phyloP scores from a whole-genome alignment of 1,140 invertebrate genomes.

The Philopotamus ludificatus region DNA sequence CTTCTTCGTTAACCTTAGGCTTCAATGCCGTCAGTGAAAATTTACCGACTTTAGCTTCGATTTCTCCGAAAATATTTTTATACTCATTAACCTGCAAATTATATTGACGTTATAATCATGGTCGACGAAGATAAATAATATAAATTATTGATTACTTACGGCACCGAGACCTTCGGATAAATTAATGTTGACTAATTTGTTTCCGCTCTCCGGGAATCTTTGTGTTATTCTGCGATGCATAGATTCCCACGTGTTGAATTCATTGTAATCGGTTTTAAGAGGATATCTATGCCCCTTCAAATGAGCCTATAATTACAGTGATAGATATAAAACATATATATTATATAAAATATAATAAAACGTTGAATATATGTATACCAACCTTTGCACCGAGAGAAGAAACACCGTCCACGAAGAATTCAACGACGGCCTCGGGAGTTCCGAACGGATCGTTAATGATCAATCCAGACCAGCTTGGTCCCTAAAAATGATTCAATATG shows the following conservation, averaged over 20 bases:
- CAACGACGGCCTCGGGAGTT: constrained; percentile 73
- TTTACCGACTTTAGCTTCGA: constrained; percentile 52
- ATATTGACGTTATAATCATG: not conserved
- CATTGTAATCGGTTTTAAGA: constrained; percentile 63
- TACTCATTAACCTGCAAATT: constrained; percentile 47
- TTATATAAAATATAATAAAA: not conserved
- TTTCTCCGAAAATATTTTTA: constrained; percentile 55
- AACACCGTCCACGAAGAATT: constrained; percentile 71
- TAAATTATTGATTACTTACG: constrained; percentile 49
- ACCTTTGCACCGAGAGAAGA: constrained; percentile 52
- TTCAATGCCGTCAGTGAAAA: constrained; percentile 57
- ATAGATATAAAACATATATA: not conserved
- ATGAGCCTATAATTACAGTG: constrained; percentile 42
- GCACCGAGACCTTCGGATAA: constrained; percentile 64
- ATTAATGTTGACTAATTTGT: constrained; percentile 63
- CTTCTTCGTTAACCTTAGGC: constrained; percentile 60
- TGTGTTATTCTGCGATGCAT: constrained; percentile 60
- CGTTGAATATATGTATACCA: no score
- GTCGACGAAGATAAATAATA: not conserved
- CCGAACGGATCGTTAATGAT: constrained; percentile 71
- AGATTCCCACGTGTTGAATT: constrained; percentile 62
- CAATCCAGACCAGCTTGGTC: constrained; percentile 69
- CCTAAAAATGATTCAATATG: constrained; percentile 60
- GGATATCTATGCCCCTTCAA: constrained; percentile 59
- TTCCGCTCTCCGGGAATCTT: constrained; percentile 57